Evolutionary conservation across 2,888 invertebrate species (phyloP).

Genomic region (Balanococcus diminutus): DNA sequence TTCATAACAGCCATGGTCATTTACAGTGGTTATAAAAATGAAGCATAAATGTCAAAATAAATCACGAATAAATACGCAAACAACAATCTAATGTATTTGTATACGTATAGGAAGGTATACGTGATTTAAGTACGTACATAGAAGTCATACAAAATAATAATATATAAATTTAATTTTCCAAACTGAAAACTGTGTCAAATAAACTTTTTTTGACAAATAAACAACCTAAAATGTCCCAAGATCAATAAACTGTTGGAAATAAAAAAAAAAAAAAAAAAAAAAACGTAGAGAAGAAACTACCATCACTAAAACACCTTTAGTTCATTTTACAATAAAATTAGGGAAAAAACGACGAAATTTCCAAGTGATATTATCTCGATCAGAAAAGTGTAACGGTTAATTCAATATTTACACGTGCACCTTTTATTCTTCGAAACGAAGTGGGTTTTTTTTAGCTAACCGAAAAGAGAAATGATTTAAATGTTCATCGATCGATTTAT

Average conservation of each 20-base stretch:
- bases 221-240: background rate
- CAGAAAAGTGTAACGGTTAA: constrained; percentile 1
- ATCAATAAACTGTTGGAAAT: background rate
- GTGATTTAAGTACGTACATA: background rate
- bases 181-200: background rate
- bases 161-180: background rate
- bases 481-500: constrained; percentile 15
- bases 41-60: background rate
- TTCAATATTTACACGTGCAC: background rate
- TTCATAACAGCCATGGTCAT: background rate
- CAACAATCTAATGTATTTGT: background rate
- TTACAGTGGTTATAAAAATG: background rate
- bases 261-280: no score
- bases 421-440: background rate
- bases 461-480: constrained; percentile 42
- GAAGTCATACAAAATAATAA: background rate
- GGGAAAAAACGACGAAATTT: background rate
- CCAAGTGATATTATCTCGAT: background rate
- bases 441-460: background rate
- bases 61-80: background rate
- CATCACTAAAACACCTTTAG: background rate
- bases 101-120: background rate
- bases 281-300: background rate
- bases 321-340: background rate
- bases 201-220: background rate